phyloP scores from a whole-genome alignment of 2,113 vertebrate species.

The Hystrix cristata region DNA sequence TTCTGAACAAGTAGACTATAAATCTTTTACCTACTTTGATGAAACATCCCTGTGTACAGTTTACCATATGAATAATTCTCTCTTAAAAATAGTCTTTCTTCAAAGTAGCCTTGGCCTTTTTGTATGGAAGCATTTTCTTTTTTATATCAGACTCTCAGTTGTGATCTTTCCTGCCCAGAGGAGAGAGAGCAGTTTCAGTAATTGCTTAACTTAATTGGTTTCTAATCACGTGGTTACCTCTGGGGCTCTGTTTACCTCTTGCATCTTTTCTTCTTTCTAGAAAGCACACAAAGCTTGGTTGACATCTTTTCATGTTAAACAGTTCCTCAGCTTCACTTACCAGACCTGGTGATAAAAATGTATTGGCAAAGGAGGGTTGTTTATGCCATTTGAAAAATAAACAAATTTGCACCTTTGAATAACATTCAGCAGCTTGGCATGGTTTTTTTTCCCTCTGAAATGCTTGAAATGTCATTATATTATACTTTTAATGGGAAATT shows the following conservation, averaged over 20 bases:
- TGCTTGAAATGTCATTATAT: constrained; percentile 70
- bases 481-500: constrained; percentile 61
- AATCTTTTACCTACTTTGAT: constrained; percentile 21
- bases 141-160: constrained; percentile 74
- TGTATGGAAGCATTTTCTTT: constrained; percentile 75
- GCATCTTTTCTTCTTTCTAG: constrained; percentile 77
- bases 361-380: constrained; percentile 49
- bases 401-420: constrained; percentile 49
- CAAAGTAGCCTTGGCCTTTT: constrained; percentile 66
- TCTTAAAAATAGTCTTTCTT: constrained; percentile 64
- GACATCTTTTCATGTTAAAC: constrained; percentile 67
- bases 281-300: constrained; percentile 71
- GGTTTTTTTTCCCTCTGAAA: background rate
- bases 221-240: constrained; percentile 80
- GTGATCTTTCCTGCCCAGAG: constrained; percentile 77
- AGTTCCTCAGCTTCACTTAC: constrained; percentile 67
- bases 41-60: constrained; percentile 56
- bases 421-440: constrained; percentile 47
- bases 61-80: constrained; percentile 53
- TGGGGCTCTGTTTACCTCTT: constrained; percentile 79
- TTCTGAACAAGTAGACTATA: constrained; percentile 70
- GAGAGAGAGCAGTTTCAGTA: constrained; percentile 76
- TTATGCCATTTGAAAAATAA: constrained; percentile 75
- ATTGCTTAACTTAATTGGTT: constrained; percentile 83
- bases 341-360: constrained; percentile 64